Conservation (phyloP, 1,140 invertebrate genomes). For the Helicoverpa armigera region DNA sequence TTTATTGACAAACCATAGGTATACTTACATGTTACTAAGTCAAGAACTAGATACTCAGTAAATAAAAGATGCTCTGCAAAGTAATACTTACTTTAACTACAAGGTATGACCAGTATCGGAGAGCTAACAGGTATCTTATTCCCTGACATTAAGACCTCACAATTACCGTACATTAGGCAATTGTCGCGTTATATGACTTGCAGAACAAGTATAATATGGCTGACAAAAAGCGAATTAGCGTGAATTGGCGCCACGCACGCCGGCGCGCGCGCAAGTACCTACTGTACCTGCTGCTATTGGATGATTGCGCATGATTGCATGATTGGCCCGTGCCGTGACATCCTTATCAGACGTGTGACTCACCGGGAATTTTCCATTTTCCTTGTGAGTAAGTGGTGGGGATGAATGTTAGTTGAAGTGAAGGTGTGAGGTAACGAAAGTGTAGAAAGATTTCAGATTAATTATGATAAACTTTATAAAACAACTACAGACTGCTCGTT, state of each 20-base stretch:
- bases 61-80: too few relatives aligned
- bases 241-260: constrained; percentile 41
- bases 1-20: too few relatives aligned
- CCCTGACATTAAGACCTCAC: constrained; percentile 23
- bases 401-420: neutral
- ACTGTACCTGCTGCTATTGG: constrained; percentile 49
- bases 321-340: constrained; percentile 42
- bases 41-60: too few relatives aligned
- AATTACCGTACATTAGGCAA: constrained; percentile 11
- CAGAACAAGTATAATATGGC: constrained; percentile 20
- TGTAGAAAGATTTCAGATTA: too few relatives aligned
- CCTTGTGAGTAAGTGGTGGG: neutral
- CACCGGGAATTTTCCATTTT: constrained; percentile 42
- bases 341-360: constrained; percentile 48
- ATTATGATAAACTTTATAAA: too few relatives aligned
- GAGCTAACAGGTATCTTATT: too few relatives aligned
- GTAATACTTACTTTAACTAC: neutral
- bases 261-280: constrained; percentile 18
- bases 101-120: neutral
- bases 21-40: too few relatives aligned
- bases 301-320: constrained; percentile 48
- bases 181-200: constrained; percentile 35
- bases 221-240: constrained; percentile 40
- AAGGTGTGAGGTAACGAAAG: neutral
- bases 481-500: too few relatives aligned